Evolutionary conservation across 2,888 invertebrate species (phyloP).

Genomic region (Acanthococcus lagerstroemiae): DNA sequence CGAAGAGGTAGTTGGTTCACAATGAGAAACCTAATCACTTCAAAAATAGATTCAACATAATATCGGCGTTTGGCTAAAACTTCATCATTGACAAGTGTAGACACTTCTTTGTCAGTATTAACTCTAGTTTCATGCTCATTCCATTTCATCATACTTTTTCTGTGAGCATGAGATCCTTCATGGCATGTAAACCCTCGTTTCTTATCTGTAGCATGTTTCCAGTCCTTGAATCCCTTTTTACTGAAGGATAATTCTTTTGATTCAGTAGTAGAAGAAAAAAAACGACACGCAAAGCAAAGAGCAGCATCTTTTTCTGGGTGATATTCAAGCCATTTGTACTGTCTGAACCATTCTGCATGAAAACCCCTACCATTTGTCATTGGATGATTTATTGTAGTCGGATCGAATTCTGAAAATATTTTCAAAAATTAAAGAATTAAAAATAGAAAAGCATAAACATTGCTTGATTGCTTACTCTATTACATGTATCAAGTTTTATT

Average conservation of each 20-base stretch:
- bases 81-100: neutral
- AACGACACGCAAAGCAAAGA: neutral
- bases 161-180: neutral
- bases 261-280: neutral
- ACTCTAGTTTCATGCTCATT: neutral
- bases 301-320: neutral
- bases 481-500: neutral
- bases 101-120: neutral
- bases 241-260: neutral
- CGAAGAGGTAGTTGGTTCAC: conserved; percentile 4
- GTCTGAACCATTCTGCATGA: neutral
- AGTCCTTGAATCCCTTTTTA: neutral
- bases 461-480: neutral
- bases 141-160: neutral
- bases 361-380: neutral
- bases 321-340: neutral
- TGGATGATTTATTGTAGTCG: neutral
- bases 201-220: neutral
- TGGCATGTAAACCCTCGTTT: neutral
- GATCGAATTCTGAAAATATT: neutral
- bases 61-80: neutral
- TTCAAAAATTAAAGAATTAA: neutral
- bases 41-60: conserved; percentile 1
- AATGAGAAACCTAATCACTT: neutral
- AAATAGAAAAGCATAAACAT: neutral